Base-by-base conservation (phyloP, 2,888 invertebrate species). In the Eudemis profundana region DNA sequence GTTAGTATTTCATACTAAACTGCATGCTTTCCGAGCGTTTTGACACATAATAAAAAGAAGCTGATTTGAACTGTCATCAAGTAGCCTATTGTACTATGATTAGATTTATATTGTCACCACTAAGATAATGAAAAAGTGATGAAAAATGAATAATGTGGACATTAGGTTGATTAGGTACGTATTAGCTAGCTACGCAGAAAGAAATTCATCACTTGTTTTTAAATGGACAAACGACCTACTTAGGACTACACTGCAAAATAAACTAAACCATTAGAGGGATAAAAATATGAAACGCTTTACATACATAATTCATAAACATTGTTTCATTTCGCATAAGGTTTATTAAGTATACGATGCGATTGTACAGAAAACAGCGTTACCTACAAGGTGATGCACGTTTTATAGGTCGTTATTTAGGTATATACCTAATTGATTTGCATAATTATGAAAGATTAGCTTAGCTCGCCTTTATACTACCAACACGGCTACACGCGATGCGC, bases 401-500 rank as follows among this genome's bases (percentile, higher is more conserved):
- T 21, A 23, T 12, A 46, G 33, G 36, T 44, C 46, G 8, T 12
- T 46, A 10, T 7, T 44, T 62, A 38, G 15, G 27, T 54, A 40
- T 33, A 7, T 21, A 21, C 57, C 3, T 33, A 62, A 62, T 63
- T 56, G 49, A 63, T 63, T 56, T 56, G 63, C 63, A 63, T 63
- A 63, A 63, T 63, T 49, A 47, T 82, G 76, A 75, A 64, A 75
- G 81, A 79, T 81, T 82, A 78, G 75, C 81, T 72, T 86, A 74
- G 83, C 85, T 83, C 83, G 87, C 77, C 76, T 72, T 72, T 78
- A 75, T 72, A 74, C 80, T 71, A 83, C 84, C 84, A 84, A 71
- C 70, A 75, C 69, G 62, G 73, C 72, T 84, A 82, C 89, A 89
- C 86, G 87, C 88, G 82, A 89, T 81, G 79, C 86, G 87, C 88